These are phyloP conservation scores for Sebastiscus tertius DNA, from an alignment of 2,797 vertebrate species.

Conservation along the genomic window DNA sequence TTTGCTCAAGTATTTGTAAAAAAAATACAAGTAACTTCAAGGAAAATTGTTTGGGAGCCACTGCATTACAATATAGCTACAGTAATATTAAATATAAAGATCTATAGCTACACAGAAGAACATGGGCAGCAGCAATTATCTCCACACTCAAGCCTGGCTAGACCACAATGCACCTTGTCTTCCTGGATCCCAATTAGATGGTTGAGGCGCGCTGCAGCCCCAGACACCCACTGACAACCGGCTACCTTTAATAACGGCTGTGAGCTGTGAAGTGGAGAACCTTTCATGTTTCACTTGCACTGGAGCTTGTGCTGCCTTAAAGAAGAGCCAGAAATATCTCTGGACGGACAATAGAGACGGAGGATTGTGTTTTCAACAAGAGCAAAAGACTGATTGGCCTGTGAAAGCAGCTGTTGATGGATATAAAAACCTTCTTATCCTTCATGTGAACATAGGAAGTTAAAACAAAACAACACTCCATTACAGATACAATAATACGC, in stretches of 20 bases:
- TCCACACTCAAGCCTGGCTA: neutral
- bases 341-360: neutral
- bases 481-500: neutral
- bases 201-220: neutral
- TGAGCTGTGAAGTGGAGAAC: conserved; percentile 7
- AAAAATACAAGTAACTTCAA: no score
- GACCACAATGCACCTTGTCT: conserved; percentile 42
- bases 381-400: neutral
- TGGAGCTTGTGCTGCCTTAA: neutral
- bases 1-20: no score
- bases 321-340: conserved; percentile 19
- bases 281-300: conserved; percentile 28
- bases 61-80: neutral
- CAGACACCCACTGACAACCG: conserved; percentile 37
- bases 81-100: neutral
- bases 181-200: conserved; percentile 49
- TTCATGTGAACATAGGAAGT: neutral
- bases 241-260: conserved; percentile 15
- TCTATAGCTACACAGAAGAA: neutral
- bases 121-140: conserved; percentile 20
- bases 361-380: neutral
- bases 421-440: neutral
- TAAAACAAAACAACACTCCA: neutral
- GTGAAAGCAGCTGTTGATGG: neutral
- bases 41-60: no score